phyloP scores from a whole-genome alignment of 2,888 invertebrate genomes.

The Pandemis corylana region DNA sequence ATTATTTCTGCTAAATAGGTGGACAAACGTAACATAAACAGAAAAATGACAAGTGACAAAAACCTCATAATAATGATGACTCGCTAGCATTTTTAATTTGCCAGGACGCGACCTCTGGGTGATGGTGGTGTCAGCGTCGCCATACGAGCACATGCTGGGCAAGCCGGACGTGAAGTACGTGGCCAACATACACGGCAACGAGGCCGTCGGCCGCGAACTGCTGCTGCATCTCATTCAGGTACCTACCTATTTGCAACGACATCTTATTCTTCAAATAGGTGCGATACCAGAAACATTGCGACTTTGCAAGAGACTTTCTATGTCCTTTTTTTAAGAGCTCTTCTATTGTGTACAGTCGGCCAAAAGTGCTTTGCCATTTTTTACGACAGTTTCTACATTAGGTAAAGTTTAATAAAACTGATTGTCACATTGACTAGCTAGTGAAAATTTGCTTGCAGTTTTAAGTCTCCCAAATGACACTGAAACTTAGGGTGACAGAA shows the following conservation, averaged over 20 bases:
- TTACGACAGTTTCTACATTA: too few relatives aligned
- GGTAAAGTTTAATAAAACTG: too few relatives aligned
- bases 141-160: constrained; percentile 96
- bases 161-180: constrained; percentile 99
- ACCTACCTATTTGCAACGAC: constrained; percentile 53
- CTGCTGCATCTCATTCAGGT: constrained; percentile 96
- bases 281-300: not conserved
- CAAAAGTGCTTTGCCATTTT: too few relatives aligned
- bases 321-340: not conserved
- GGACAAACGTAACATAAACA: too few relatives aligned
- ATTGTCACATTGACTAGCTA: too few relatives aligned
- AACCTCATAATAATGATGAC: not conserved
- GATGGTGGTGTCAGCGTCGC: constrained; percentile 95
- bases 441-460: too few relatives aligned
- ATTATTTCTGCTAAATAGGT: too few relatives aligned
- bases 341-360: too few relatives aligned
- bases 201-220: constrained; percentile 97
- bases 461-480: too few relatives aligned
- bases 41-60: not conserved
- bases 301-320: not conserved
- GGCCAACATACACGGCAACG: constrained; percentile 99
- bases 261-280: not conserved
- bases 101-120: constrained; percentile 96
- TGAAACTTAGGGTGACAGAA: too few relatives aligned
- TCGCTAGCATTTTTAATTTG: not conserved